These are phyloP conservation scores for Formicarius rufipectus DNA, from an alignment of 2,113 vertebrate species.

Conservation along the genomic window DNA sequence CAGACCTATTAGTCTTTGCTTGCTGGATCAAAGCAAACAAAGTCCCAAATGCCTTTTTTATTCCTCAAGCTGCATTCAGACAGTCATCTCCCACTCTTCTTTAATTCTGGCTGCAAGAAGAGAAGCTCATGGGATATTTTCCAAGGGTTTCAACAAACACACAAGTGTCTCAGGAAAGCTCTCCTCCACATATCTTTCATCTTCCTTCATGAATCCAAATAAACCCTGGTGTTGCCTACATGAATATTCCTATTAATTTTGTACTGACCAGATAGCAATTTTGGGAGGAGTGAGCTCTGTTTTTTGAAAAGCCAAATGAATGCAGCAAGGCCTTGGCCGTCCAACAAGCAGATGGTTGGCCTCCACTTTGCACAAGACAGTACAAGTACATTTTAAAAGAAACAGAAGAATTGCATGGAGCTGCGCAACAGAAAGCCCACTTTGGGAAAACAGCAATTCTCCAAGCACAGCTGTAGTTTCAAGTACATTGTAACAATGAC, in stretches of 20 bases:
- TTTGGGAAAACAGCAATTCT: accelerated
- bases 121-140: neutral
- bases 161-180: neutral
- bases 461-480: neutral
- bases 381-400: neutral
- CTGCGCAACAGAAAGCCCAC: neutral
- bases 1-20: neutral
- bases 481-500: accelerated
- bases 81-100: neutral
- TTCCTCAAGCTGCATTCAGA: neutral
- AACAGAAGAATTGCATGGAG: neutral
- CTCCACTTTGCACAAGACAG: neutral
- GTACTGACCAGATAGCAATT: neutral
- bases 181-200: neutral
- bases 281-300: neutral
- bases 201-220: neutral
- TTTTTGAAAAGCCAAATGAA: neutral
- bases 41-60: neutral
- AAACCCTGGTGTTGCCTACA: neutral
- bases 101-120: neutral
- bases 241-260: accelerated
- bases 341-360: neutral
- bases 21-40: neutral
- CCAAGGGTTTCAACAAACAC: neutral
- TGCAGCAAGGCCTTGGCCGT: neutral